Percentiles rank a stretch among this genome's conserved stretches.
Conservation (phyloP, 2,113 vertebrate genomes). For the Psettodes erumei region DNA sequence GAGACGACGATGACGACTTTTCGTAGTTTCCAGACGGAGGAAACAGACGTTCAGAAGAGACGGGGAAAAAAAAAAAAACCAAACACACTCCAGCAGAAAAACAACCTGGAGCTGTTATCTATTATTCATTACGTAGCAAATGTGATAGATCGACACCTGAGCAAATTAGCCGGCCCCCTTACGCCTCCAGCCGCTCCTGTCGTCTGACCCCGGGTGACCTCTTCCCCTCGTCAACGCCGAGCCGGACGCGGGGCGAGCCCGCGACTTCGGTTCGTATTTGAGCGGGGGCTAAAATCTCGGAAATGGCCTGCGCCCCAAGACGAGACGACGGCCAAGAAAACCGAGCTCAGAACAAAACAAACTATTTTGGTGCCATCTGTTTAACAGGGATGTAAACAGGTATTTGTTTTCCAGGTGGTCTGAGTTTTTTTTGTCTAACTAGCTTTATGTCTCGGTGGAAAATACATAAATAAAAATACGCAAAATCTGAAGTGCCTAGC, state of each 20-base stretch:
- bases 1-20: background rate
- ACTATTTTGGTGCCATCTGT: background rate
- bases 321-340: no score
- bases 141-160: constrained; percentile 39
- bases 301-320: background rate
- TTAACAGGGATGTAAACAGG: background rate
- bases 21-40: background rate
- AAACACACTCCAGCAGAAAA: background rate
- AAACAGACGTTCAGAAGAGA: constrained; percentile 6
- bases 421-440: background rate
- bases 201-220: background rate
- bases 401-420: background rate
- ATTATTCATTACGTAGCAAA: constrained; percentile 47
- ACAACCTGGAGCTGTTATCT: constrained; percentile 34
- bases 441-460: constrained; percentile 1
- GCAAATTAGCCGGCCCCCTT: constrained; percentile 21
- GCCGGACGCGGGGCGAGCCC: no score
- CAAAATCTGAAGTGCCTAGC: background rate
- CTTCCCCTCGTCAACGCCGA: no score
- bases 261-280: no score
- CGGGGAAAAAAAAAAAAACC: background rate
- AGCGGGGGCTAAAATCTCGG: no score
- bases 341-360: background rate
- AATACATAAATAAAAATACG: background rate
- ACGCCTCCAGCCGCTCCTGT: background rate